A percentile compares a stretch with the other conserved stretches of the same genome.
Evolutionary conservation across 1,140 invertebrate genomes (phyloP).

Genomic region (Euwallacea fornicatus): DNA sequence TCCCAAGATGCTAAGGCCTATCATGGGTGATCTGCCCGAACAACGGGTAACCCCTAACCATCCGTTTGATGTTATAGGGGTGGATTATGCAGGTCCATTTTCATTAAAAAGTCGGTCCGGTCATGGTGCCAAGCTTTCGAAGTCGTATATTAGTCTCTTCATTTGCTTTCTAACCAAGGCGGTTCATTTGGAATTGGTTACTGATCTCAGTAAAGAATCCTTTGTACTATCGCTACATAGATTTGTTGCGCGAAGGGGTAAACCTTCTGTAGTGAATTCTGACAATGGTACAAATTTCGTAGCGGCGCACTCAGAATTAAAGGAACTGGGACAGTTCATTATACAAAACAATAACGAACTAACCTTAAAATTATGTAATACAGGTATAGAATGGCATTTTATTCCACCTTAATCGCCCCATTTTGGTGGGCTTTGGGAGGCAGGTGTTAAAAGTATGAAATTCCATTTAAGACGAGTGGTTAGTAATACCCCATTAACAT

Average conservation of each 20-base stretch:
- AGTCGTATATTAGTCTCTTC: conserved; percentile 48
- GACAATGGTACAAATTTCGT: too few species aligned
- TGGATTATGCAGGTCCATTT: conserved; percentile 46
- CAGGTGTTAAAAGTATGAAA: too few species aligned
- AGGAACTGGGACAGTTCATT: too few species aligned
- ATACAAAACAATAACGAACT: too few species aligned
- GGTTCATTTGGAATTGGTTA: conserved; percentile 50
- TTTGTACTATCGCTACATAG: background rate
- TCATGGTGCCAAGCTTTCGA: conserved; percentile 29
- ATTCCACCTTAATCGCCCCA: too few species aligned
- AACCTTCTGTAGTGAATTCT: background rate
- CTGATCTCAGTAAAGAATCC: conserved; percentile 5
- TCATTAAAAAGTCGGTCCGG: conserved; percentile 32
- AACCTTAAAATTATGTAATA: too few species aligned
- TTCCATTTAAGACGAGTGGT: too few species aligned
- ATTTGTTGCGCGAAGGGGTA: background rate
- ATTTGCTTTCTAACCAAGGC: conserved; percentile 47
- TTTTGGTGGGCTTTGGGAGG: too few species aligned
- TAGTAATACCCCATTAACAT: too few species aligned
- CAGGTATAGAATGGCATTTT: too few species aligned
- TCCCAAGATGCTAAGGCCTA: background rate
- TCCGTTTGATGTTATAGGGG: conserved; percentile 39
- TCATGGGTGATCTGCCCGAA: conserved; percentile 50
- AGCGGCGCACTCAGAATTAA: too few species aligned
- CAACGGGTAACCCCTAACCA: conserved; percentile 34